A percentile compares a stretch with the other conserved stretches of the same genome.
Conservation (phyloP, 2,113 vertebrate genomes). For the Hemiscyllium ocellatum region DNA sequence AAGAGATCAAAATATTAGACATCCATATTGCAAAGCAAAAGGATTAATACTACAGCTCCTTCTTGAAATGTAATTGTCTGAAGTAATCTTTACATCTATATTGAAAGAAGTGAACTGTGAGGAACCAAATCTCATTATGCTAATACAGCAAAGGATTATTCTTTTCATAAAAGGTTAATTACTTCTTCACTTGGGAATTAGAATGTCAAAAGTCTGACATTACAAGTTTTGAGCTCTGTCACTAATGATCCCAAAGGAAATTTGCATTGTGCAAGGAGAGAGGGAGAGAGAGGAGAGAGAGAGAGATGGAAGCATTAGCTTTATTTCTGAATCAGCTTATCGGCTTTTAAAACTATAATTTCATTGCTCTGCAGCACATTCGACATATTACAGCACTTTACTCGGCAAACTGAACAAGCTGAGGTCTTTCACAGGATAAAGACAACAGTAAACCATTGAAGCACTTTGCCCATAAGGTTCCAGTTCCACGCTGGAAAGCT, state of each 20-base stretch:
- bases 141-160: background rate
- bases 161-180: constrained; percentile 10
- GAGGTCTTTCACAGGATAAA: background rate
- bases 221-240: background rate
- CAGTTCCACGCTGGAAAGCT: too few species aligned
- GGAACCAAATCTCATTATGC: background rate
- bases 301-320: background rate
- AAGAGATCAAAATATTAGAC: background rate
- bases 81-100: background rate
- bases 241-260: constrained; percentile 10
- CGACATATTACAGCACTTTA: background rate
- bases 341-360: background rate
- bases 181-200: background rate
- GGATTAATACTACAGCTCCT: background rate
- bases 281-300: background rate
- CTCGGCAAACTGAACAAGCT: background rate
- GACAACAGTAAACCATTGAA: too few species aligned
- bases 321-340: background rate
- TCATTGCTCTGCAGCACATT: background rate
- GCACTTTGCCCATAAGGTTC: too few species aligned
- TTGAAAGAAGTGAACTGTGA: background rate
- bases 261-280: background rate
- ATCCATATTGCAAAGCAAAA: background rate
- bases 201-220: background rate
- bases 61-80: background rate